These are phyloP conservation scores for Coptodon rendalli DNA, from an alignment of 2,113 vertebrate species.

Conservation along the genomic window DNA sequence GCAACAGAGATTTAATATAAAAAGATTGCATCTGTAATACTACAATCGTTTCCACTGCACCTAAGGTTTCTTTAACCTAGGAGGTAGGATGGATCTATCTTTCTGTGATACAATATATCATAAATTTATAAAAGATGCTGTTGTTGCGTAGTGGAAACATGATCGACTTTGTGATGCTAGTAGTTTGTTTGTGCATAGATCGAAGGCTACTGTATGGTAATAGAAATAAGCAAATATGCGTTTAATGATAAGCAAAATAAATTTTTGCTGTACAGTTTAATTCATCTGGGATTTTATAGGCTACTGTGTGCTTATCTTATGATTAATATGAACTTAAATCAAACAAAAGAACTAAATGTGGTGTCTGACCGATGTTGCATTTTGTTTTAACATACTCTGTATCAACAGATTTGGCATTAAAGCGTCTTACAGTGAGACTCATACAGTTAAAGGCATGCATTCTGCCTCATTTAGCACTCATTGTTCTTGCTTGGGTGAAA, in stretches of 20 bases:
- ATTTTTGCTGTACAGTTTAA: background rate
- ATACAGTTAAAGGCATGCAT: background rate
- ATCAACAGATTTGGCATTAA: background rate
- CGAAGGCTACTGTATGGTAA: background rate
- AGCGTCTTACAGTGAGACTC: background rate
- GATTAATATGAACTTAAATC: background rate
- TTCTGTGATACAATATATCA: background rate
- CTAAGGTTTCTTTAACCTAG: slow-evolving; percentile 44
- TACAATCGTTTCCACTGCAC: slow-evolving; percentile 50
- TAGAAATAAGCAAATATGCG: background rate
- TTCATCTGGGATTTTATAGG: background rate
- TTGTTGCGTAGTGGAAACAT: background rate
- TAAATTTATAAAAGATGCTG: background rate
- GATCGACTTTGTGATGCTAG: background rate
- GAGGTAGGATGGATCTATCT: slow-evolving; percentile 43
- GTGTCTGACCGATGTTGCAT: background rate
- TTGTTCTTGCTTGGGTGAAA: slow-evolving; percentile 2
- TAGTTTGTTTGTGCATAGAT: background rate
- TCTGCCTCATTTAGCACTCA: background rate
- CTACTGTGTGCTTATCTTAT: background rate
- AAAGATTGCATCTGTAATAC: background rate
- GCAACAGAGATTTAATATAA: background rate
- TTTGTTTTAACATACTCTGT: background rate
- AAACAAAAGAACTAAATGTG: background rate
- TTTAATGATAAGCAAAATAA: background rate